phyloP scores from a whole-genome alignment of 2,797 vertebrate species.

The Eurystomus glaucurus region DNA sequence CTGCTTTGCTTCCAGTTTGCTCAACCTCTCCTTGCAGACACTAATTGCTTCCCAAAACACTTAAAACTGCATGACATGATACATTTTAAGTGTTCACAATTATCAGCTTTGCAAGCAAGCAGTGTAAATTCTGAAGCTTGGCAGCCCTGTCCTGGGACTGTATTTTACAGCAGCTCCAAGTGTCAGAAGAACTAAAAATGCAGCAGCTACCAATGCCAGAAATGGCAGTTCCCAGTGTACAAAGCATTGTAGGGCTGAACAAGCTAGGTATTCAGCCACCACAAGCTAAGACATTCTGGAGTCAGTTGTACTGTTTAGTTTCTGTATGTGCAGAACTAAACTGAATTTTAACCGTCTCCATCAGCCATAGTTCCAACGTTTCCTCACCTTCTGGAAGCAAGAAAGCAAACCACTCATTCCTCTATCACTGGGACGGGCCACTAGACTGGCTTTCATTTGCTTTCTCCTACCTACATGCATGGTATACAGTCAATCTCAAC shows the following conservation, averaged over 20 bases:
- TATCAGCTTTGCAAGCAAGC: not conserved
- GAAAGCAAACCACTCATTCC: not conserved
- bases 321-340: not conserved
- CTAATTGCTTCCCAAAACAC: not conserved
- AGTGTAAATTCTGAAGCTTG: not conserved
- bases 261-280: not conserved
- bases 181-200: constrained; percentile 5
- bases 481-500: not conserved
- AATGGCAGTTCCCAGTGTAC: not conserved
- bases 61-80: not conserved
- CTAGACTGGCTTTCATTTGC: not conserved
- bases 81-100: not conserved
- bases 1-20: not conserved
- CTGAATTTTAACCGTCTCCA: not conserved
- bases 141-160: not conserved
- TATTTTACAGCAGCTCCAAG: not conserved
- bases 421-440: not conserved
- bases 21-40: not conserved
- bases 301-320: not conserved
- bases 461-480: not conserved
- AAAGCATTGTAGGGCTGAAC: not conserved
- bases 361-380: not conserved
- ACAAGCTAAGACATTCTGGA: constrained; percentile 8
- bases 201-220: not conserved
- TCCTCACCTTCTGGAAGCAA: not conserved